A percentile compares a stretch with the other conserved stretches of the same genome.
These are phyloP conservation scores for Orthosia gracilis DNA, from an alignment of 2,888 invertebrate genomes.

Conservation along the genomic window DNA sequence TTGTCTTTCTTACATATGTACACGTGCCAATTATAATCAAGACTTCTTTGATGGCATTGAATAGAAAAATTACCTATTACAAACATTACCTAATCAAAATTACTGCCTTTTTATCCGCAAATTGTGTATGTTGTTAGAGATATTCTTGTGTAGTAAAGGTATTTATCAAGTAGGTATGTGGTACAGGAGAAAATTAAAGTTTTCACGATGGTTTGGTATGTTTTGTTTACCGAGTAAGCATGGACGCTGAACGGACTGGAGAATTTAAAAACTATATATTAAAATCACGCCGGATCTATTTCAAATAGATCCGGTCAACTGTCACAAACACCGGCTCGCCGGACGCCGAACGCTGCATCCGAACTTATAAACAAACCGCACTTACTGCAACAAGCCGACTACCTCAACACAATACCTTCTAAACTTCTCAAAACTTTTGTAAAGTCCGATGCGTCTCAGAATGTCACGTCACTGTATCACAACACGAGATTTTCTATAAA, in stretches of 20 bases:
- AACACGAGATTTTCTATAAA: conserved; percentile 50
- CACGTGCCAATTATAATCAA: conserved; percentile 42
- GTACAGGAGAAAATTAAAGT: neutral
- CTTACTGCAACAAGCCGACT: conserved; percentile 29
- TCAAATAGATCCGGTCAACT: conserved; percentile 40
- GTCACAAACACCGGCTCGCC: conserved; percentile 44
- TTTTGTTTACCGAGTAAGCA: conserved; percentile 16
- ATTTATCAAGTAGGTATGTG: neutral
- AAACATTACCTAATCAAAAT: conserved; percentile 29
- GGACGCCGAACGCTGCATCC: conserved; percentile 44
- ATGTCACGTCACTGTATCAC: conserved; percentile 61
- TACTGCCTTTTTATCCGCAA: conserved; percentile 18
- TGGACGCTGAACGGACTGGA: neutral
- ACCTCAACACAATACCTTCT: conserved; percentile 30
- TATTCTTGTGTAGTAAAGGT: neutral
- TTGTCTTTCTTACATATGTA: conserved; percentile 24
- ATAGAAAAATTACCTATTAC: conserved; percentile 23
- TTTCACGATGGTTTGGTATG: neutral
- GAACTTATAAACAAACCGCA: conserved; percentile 58
- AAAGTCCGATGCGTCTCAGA: conserved; percentile 12
- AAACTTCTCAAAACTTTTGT: conserved; percentile 18
- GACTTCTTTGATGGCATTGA: conserved; percentile 41
- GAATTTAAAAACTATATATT: neutral
- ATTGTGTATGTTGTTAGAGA: conserved; percentile 9
- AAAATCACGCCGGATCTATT: conserved; percentile 38